Evolutionary conservation across 2,888 invertebrate genomes (phyloP).

Genomic region (Mimas tiliae): DNA sequence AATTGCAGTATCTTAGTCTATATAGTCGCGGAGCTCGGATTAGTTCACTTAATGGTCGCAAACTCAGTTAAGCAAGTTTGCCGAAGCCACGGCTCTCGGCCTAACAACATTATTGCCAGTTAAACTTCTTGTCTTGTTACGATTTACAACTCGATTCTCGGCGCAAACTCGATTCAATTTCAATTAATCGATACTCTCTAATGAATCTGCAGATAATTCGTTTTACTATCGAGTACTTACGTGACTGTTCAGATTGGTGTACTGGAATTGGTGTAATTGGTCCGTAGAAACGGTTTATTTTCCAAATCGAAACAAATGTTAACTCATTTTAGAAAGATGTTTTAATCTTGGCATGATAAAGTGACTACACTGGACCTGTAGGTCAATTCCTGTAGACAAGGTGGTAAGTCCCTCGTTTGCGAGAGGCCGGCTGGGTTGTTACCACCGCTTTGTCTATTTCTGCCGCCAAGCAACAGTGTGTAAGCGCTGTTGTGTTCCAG

Average conservation of each 20-base stretch:
- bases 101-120: constrained; percentile 66
- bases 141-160: constrained; percentile 62
- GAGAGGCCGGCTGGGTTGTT: too few species aligned
- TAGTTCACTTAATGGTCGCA: constrained; percentile 66
- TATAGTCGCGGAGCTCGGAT: constrained; percentile 40
- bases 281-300: neutral
- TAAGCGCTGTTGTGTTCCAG: too few species aligned
- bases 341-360: neutral
- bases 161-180: constrained; percentile 47
- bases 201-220: constrained; percentile 38
- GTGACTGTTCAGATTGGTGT: constrained; percentile 16
- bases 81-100: constrained; percentile 52
- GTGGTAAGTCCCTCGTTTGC: too few species aligned
- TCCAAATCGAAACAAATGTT: neutral
- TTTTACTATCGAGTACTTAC: constrained; percentile 26
- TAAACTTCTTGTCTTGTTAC: constrained; percentile 64
- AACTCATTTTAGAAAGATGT: neutral
- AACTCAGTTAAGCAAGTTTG: constrained; percentile 70
- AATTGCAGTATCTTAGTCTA: neutral
- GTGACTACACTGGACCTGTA: too few species aligned
- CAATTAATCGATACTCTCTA: constrained; percentile 42
- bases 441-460: too few species aligned
- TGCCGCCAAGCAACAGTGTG: too few species aligned
- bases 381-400: too few species aligned
- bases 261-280: neutral